Evolutionary conservation across 2,113 vertebrate species (phyloP).

Genomic region (Ptilorrhoa leucosticta): DNA sequence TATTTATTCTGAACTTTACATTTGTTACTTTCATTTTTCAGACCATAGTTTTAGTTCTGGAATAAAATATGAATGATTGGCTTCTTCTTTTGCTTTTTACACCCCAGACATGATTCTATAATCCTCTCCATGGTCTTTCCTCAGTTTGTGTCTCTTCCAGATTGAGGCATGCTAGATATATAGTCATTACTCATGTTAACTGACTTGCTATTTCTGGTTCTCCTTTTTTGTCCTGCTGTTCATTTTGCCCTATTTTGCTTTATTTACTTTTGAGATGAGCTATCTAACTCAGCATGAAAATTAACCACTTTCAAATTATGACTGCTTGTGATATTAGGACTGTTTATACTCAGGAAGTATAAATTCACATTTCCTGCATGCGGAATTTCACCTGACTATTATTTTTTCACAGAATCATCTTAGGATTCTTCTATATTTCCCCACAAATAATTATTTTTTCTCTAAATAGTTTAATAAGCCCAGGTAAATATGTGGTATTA

Average conservation of each 20-base stretch:
- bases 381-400: neutral
- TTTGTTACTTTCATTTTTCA: neutral
- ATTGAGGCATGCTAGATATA: neutral
- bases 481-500: neutral
- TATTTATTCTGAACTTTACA: neutral
- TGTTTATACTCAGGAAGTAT: neutral
- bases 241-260: neutral
- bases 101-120: neutral
- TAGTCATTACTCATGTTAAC: neutral
- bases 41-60: neutral
- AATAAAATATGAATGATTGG: neutral
- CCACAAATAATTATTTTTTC: neutral
- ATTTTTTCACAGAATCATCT: neutral
- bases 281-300: neutral
- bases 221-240: neutral
- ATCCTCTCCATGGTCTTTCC: neutral
- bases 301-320: neutral
- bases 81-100: neutral
- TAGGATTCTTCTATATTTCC: neutral
- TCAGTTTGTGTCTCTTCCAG: neutral
- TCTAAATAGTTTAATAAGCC: neutral
- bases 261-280: neutral
- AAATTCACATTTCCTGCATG: neutral
- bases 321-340: neutral
- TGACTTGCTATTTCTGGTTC: neutral